These are phyloP conservation scores for Anthrax anthrax DNA, from an alignment of 2,888 invertebrate species.

Conservation along the genomic window DNA sequence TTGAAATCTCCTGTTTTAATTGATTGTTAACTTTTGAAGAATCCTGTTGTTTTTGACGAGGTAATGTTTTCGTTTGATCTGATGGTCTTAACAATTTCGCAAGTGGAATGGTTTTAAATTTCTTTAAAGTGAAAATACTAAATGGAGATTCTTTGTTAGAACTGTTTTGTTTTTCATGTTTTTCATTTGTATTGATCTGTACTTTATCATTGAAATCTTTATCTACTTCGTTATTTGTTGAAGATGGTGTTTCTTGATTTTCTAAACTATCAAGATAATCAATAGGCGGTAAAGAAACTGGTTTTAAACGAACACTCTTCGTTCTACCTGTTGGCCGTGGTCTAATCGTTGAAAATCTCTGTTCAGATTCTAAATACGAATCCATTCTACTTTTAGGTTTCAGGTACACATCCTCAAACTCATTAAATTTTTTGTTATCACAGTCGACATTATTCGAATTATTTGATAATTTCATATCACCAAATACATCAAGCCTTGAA, in stretches of 20 bases:
- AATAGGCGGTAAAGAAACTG: slow-evolving; percentile 3
- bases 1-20: background rate
- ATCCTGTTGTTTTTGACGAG: background rate
- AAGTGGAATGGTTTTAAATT: slow-evolving; percentile 8
- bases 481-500: too few species aligned
- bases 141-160: background rate
- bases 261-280: background rate
- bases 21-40: background rate
- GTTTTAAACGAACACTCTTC: slow-evolving; percentile 19
- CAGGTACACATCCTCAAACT: slow-evolving; percentile 8
- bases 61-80: background rate
- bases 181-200: background rate
- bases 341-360: slow-evolving; percentile 14
- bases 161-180: too few species aligned
- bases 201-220: background rate
- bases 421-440: slow-evolving; percentile 18
- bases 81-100: slow-evolving; percentile 6
- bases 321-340: slow-evolving; percentile 21
- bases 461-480: background rate
- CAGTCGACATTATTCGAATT: slow-evolving; percentile 14
- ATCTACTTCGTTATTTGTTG: slow-evolving; percentile 3
- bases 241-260: background rate
- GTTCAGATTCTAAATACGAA: slow-evolving; percentile 4
- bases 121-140: background rate
- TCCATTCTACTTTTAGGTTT: slow-evolving; percentile 2